Percentiles rank a stretch among this genome's conserved stretches.
Conservation (phyloP, 2,797 vertebrate species). For the Poecilia velifera region DNA sequence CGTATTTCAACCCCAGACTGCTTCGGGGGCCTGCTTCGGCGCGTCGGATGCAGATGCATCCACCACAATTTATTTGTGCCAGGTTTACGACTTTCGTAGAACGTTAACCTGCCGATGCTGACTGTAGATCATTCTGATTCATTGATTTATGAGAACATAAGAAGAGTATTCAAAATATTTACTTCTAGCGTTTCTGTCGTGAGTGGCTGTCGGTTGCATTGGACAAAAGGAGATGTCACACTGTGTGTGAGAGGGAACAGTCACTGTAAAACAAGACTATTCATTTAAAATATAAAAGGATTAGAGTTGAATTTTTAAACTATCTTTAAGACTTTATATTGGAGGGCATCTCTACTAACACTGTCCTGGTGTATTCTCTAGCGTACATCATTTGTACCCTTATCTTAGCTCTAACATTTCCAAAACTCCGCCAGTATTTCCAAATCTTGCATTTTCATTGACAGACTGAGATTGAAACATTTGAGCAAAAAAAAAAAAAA, state of each 20-base stretch:
- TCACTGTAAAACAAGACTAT: not conserved
- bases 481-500: not conserved
- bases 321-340: not conserved
- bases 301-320: not conserved
- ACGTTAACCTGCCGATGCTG: not conserved
- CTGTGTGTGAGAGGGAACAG: not conserved
- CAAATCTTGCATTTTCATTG: not conserved
- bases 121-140: not conserved
- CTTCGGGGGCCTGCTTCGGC: slow-evolving; percentile 47
- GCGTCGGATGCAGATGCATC: slow-evolving; percentile 13
- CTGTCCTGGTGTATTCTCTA: not conserved
- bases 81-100: not conserved
- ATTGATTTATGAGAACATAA: not conserved
- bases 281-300: not conserved
- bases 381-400: not conserved
- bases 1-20: slow-evolving; percentile 52
- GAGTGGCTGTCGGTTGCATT: not conserved
- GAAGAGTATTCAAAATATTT: not conserved
- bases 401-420: not conserved
- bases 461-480: not conserved
- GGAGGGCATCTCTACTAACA: not conserved
- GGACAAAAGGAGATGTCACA: not conserved
- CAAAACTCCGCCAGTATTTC: not conserved
- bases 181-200: not conserved
- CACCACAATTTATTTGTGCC: not conserved